Evolutionary conservation across 92 coral and sea anemone species (phyloP), one percentile per base, ranked within the genome.

Genomic region (Phenganax marumi): DNA sequence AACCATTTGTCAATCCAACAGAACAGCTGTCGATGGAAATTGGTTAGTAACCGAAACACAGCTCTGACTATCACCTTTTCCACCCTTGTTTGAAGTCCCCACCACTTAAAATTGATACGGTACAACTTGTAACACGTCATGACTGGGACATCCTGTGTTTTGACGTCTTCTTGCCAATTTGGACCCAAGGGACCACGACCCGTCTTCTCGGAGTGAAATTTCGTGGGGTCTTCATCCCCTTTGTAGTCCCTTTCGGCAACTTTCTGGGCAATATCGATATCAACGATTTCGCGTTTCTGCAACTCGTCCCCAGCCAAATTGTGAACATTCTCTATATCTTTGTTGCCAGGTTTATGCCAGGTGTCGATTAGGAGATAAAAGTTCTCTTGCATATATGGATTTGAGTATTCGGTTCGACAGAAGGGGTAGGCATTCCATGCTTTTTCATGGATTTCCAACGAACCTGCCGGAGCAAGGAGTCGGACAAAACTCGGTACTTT

Each of bases 111-210:
- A 55, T 89, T 56, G 2, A 92, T 83, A 33, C 88, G 87, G 76
- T 96, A 96, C 26, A 91, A 88, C 89, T 96, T 96, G 84, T 91
- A 96, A 78, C 99, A 96, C n/a, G 99, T 96, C 99, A 95, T 95
- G 68, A 87, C 63, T 0, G 97, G 97, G 18, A 73, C 79, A 0
- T 83, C 86, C 19, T 77, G 79, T n/a, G 77, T 64, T 48, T 66
- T 66, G 70, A 64, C 33, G 51, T 85, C 88, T 10, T 81, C 75
- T 57, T 68, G 82, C 98, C 97, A 92, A 22, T 80, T 81, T 22
- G n/a, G 52, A 5, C 17, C 81, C 48, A 95, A 87, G 5, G 92
- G 97, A 19, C 97, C 93, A 56, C 98, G 95, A 10, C 89, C 89
- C 14, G 97, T 81, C 77, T 92, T 92, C 68, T 78, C 75, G 8